Evolutionary conservation across 2,888 invertebrate genomes (phyloP), one percentile per base, ranked within the genome.

Genomic region (Drosophila ochracea): DNA sequence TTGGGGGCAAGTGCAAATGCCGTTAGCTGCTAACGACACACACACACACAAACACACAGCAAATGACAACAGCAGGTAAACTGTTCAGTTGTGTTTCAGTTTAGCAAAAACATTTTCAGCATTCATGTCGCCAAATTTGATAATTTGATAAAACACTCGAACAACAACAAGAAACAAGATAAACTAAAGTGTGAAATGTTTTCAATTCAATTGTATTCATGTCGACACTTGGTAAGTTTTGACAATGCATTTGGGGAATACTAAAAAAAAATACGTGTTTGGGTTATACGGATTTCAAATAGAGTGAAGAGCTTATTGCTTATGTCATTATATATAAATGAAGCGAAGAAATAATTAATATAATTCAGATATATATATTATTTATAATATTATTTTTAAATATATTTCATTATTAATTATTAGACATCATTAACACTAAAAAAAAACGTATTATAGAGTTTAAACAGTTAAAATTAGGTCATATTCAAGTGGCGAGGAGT

Each of bases 1-100:
- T 58, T 70, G 74, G 16, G 7, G 19, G 19, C 37, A 37, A 78
- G 70, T 64, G 19, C 28, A 39, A 54, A 21, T 53, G 53, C 33
- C 53, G 16, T 21, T 16, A 25, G 33, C 53, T 53, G 35, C 25
- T 53, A 53, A 35, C 53, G 69, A 53, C 13, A 43, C 1, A 43
- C 11, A n/a, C 13, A 35, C 43, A n/a, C 13, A 35, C 43, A 43
- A 6, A 21, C 21, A 25, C 47, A 16, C 28, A 25, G 25, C 47
- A 25, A 16, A 47, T 47, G 21, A 9, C 47, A 47, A 47, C 13
- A 1, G 25, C 55, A 39, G 37, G 55, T 55, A 13, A 39, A 47
- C 16, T 2, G 47, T 47, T 25, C 19, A 4, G n/a, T 13, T 55
- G n/a, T 37, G 1, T 19, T 25, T 9, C 25, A 25, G 3, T 4